These are phyloP conservation scores for Brachyrhaphis roseni DNA, from an alignment of 2,797 vertebrate species.

Conservation along the genomic window DNA sequence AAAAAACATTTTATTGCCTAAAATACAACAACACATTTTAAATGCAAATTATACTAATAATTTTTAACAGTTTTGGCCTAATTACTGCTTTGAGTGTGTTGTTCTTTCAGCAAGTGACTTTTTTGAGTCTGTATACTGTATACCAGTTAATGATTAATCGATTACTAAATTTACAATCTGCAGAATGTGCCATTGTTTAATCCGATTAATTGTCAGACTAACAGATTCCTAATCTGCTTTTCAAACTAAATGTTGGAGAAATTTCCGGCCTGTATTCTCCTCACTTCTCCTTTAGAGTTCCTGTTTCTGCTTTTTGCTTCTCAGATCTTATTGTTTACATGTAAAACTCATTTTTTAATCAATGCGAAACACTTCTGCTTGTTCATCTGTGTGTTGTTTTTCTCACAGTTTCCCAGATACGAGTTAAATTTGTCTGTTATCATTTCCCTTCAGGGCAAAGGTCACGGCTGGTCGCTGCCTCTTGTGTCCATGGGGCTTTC, in stretches of 20 bases:
- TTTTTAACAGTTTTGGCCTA: too few relatives aligned
- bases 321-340: neutral
- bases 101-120: too few relatives aligned
- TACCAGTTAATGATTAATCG: too few relatives aligned
- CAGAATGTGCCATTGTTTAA: too few relatives aligned
- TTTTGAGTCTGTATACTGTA: too few relatives aligned
- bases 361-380: neutral
- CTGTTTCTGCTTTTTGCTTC: conserved; percentile 3
- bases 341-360: neutral
- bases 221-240: neutral
- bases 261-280: neutral
- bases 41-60: too few relatives aligned
- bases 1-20: too few relatives aligned
- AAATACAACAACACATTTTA: too few relatives aligned
- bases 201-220: too few relatives aligned
- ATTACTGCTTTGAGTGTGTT: too few relatives aligned
- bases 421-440: neutral
- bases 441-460: conserved; percentile 72
- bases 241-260: neutral
- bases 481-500: conserved; percentile 81
- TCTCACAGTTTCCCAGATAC: too few relatives aligned
- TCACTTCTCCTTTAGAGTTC: neutral
- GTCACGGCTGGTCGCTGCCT: conserved; percentile 84
- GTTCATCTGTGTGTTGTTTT: neutral
- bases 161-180: too few relatives aligned